Evolutionary conservation across 2,888 invertebrate genomes (phyloP), one percentile per base, ranked within the genome.

Genomic region (Operophtera brumata): DNA sequence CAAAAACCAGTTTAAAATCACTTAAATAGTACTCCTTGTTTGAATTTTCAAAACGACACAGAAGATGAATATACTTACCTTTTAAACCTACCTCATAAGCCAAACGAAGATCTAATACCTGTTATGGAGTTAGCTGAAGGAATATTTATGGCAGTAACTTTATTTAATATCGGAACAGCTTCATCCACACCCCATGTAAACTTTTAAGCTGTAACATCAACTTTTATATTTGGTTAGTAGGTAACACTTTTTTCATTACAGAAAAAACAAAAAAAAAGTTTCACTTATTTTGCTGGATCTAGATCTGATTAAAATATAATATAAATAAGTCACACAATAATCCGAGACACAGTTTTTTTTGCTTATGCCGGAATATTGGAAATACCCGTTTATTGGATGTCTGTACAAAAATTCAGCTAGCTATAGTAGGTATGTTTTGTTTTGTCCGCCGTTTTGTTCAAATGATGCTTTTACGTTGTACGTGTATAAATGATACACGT

Each of bases 91-190:
- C 49, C 36, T 54, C 45, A 41, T 63, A 62, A 63, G 61, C 61
- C 54, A 57, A 61, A 65, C 58, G 61, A 65, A 64, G 60, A 71
- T 65, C 63, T 59, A 67, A 57, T 75, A 78, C 75, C 75, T 78
- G 82, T 84, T 79, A 77, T 80, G 66, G 78, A 80, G 82, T 82
- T 81, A 86, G 76, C 84, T 82, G 80, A 86, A 88, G 84, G 84
- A 86, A 86, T 90, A 91, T 91, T 91, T 91, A 91, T 91, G 76
- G 84, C 80, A 64, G 65, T 71, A 90, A 91, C 88, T 90, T 91
- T 91, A 87, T 91, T 90, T 90, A 91, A 91, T 91, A 91, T 89
- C 82, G 70, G 79, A 67, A 71, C 71, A 70, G 70, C 64, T 73
- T 74, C 68, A 70, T 67, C 64, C 61, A 67, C 70, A 69, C 68